These are phyloP conservation scores for Eufriesea mexicana DNA, from an alignment of 1,140 invertebrate species.

Conservation along the genomic window DNA sequence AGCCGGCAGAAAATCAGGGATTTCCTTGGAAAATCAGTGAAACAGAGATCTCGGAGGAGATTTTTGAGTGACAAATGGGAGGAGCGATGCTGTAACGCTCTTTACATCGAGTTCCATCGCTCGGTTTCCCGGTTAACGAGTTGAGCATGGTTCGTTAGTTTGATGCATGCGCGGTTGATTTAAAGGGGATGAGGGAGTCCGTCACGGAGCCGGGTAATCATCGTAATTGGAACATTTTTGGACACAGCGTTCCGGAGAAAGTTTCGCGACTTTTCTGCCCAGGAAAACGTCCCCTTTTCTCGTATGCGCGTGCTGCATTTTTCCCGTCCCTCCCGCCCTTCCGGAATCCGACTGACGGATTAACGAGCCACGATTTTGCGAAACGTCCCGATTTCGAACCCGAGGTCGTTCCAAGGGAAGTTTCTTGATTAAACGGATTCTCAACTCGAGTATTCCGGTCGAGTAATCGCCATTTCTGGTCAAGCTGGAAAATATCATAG, in stretches of 20 bases:
- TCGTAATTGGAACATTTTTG: slow-evolving; percentile 34
- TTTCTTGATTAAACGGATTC: slow-evolving; percentile 29
- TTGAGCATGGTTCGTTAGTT: slow-evolving; percentile 36
- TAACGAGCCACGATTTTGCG: slow-evolving; percentile 1
- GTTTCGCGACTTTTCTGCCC: not conserved
- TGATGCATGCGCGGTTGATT: slow-evolving; percentile 30
- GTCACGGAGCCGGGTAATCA: slow-evolving; percentile 4
- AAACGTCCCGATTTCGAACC: slow-evolving; percentile 1
- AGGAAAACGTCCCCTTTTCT: not conserved
- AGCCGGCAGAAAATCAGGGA: too few relatives aligned
- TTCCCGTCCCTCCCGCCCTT: not conserved
- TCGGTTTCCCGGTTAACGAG: slow-evolving; percentile 32
- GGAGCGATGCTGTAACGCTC: not conserved
- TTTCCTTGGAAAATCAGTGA: not conserved
- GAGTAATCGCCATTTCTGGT: slow-evolving; percentile 1
- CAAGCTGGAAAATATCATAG: not conserved
- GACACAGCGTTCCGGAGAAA: not conserved
- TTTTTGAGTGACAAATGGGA: slow-evolving; percentile 1
- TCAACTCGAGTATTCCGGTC: not conserved
- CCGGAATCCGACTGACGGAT: too few relatives aligned
- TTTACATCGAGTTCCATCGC: slow-evolving; percentile 3
- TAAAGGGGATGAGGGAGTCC: slow-evolving; percentile 20
- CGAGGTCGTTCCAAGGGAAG: not conserved
- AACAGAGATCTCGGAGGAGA: not conserved
- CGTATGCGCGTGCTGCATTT: not conserved